Percentiles rank a stretch among this genome's conserved stretches.
These are phyloP conservation scores for Hoplostethus atlanticus DNA, from an alignment of 2,797 vertebrate species.

Conservation along the genomic window DNA sequence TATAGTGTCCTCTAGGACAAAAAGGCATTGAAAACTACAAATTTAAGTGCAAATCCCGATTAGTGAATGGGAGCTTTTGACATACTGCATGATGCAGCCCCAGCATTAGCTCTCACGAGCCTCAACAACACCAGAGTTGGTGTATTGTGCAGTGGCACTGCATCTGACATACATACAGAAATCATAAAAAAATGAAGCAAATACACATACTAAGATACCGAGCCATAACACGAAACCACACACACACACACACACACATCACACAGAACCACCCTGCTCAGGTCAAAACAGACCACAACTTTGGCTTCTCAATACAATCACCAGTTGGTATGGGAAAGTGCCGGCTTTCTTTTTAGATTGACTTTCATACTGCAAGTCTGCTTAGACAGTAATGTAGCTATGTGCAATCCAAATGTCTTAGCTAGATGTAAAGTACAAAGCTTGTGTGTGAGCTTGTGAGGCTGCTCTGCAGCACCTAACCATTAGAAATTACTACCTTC, in stretches of 20 bases:
- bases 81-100: constrained; percentile 51
- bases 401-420: constrained; percentile 25
- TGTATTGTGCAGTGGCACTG: constrained; percentile 14
- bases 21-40: constrained; percentile 72
- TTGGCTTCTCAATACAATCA: constrained; percentile 61
- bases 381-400: neutral
- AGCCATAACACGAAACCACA: constrained; percentile 13
- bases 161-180: constrained; percentile 10
- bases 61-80: constrained; percentile 27
- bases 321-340: constrained; percentile 35
- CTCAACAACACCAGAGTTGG: constrained; percentile 38
- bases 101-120: constrained; percentile 37
- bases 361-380: constrained; percentile 15
- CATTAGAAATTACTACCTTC: constrained; percentile 19
- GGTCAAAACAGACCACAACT: constrained; percentile 29
- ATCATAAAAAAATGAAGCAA: neutral
- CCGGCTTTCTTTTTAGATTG: neutral
- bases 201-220: neutral
- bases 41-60: constrained; percentile 70
- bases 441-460: neutral
- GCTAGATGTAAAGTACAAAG: neutral
- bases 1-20: constrained; percentile 55
- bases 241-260: constrained; percentile 1
- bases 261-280: neutral
- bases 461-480: constrained; percentile 18